These are phyloP conservation scores for Nemotelus pantherinus DNA, from an alignment of 2,888 invertebrate species.

Conservation along the genomic window DNA sequence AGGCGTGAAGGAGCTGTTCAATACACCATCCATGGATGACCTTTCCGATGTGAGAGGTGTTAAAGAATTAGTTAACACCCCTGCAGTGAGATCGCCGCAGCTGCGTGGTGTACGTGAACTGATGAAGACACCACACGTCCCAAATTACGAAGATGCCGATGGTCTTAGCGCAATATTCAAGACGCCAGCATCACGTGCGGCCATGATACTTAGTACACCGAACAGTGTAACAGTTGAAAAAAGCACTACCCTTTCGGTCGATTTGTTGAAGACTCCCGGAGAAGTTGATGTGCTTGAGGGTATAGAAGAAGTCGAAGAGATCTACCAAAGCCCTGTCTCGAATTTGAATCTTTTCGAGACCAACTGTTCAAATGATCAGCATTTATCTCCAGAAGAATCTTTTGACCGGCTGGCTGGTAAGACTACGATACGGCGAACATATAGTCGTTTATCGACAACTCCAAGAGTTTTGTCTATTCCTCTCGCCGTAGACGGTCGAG, in stretches of 20 bases:
- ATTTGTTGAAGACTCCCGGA: constrained; percentile 22
- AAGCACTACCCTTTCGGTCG: constrained; percentile 46
- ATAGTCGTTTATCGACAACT: constrained; percentile 49
- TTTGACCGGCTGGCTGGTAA: constrained; percentile 56
- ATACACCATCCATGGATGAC: constrained; percentile 52
- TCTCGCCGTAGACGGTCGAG: constrained; percentile 49
- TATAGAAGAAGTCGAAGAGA: constrained; percentile 57
- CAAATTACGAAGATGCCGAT: not conserved
- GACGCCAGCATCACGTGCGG: constrained; percentile 59
- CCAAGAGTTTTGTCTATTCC: constrained; percentile 40
- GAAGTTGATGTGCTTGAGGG: constrained; percentile 34
- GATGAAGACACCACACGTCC: constrained; percentile 31
- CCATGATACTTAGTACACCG: constrained; percentile 60
- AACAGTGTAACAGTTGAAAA: constrained; percentile 58
- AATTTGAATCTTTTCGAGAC: not conserved
- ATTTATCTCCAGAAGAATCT: constrained; percentile 53
- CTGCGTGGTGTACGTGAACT: constrained; percentile 24
- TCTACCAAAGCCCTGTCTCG: constrained; percentile 57
- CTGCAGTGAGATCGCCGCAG: not conserved
- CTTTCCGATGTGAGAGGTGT: constrained; percentile 20
- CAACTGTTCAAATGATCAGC: not conserved
- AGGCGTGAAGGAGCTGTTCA: constrained; percentile 59
- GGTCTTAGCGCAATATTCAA: constrained; percentile 56
- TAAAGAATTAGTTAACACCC: constrained; percentile 22
- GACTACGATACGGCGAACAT: constrained; percentile 51